A percentile compares a stretch with the other conserved stretches of the same genome.
Evolutionary conservation across 2,113 vertebrate species (phyloP).

Genomic region (Bombycilla garrulus): DNA sequence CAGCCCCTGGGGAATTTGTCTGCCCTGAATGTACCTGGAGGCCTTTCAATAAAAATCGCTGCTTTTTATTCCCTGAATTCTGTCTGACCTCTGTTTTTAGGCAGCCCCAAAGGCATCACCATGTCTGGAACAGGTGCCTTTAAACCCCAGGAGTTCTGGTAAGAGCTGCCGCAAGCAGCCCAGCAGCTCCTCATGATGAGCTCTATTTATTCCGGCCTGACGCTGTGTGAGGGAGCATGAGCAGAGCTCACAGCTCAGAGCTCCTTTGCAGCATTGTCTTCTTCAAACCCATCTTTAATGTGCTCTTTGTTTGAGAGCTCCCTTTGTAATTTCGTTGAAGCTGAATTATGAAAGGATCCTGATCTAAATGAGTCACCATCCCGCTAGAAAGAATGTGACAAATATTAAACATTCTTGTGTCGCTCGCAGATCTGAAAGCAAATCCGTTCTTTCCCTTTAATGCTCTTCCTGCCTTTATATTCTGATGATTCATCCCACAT

Average conservation of each 20-base stretch:
- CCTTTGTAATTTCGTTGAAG: constrained; percentile 8
- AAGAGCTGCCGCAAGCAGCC: neutral
- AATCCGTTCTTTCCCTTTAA: neutral
- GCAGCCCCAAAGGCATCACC: neutral
- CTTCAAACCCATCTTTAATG: neutral
- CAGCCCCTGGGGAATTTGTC: neutral
- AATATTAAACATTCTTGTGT: neutral
- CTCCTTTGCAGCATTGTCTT: neutral
- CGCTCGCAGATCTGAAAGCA: neutral
- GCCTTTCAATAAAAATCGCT: neutral
- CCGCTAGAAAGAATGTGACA: neutral
- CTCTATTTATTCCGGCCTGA: neutral
- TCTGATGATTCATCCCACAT: constrained; percentile 16
- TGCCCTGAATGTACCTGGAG: neutral
- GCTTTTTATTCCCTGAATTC: neutral
- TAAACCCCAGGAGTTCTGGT: neutral
- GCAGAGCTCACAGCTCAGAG: neutral
- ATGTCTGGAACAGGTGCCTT: neutral
- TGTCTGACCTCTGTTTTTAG: neutral
- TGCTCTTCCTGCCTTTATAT: neutral
- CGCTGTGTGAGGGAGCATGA: neutral
- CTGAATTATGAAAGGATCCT: constrained; percentile 25
- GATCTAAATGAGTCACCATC: constrained; percentile 48
- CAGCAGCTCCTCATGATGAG: neutral
- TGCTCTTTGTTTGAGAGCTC: neutral